Percentiles rank a stretch among this genome's conserved stretches.
These are phyloP conservation scores for Uria aalge DNA, from an alignment of 2,113 vertebrate species.

Conservation along the genomic window DNA sequence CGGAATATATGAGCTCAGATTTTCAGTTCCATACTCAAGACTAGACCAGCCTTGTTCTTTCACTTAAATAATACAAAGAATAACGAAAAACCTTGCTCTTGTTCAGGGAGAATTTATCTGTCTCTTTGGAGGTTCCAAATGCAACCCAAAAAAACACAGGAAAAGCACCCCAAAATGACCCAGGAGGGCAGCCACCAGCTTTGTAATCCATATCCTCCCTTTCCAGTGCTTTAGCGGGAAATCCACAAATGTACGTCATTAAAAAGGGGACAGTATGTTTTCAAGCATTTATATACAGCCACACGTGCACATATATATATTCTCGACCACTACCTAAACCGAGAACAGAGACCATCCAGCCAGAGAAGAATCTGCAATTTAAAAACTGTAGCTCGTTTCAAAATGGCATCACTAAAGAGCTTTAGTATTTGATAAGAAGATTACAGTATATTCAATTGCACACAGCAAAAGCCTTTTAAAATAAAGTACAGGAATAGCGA, in stretches of 20 bases:
- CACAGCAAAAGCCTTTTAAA: constrained; percentile 56
- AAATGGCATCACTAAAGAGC: constrained; percentile 65
- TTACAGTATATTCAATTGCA: constrained; percentile 57
- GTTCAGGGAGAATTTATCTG: not conserved
- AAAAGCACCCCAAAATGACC: not conserved
- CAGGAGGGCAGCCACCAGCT: not conserved
- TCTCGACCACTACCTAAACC: not conserved
- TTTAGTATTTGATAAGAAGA: constrained; percentile 61
- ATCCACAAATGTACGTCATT: not conserved
- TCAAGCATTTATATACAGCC: not conserved
- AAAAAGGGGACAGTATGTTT: not conserved
- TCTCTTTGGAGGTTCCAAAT: not conserved
- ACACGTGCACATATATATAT: not conserved
- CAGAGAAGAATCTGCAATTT: constrained; percentile 49
- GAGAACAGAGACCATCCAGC: not conserved
- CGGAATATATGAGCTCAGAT: constrained; percentile 7
- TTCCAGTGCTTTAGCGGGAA: not conserved
- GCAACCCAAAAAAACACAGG: not conserved
- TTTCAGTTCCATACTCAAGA: not conserved
- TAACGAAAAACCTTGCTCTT: not conserved
- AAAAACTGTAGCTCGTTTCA: constrained; percentile 37
- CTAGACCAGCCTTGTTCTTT: not conserved
- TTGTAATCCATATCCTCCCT: not conserved
- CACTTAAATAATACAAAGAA: not conserved
- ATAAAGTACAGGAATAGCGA: constrained; percentile 12